Evolutionary conservation across 2,113 vertebrate species (phyloP), one percentile per base, ranked within the genome.

Genomic region (Cyphomyrus discorhynchus): DNA sequence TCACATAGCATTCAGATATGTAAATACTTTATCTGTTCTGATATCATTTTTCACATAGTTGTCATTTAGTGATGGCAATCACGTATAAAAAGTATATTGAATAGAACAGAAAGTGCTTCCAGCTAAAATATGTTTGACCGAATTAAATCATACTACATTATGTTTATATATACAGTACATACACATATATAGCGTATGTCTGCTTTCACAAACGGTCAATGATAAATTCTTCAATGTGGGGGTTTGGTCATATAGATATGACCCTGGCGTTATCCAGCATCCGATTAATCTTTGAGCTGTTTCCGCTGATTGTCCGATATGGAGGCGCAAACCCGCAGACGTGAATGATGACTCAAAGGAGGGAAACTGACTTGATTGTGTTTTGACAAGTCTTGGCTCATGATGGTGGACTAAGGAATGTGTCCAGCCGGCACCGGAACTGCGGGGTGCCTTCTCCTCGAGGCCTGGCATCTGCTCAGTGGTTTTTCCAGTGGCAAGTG

Each of bases 371-470:
- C 24, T 24, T 47, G 80, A 84, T 89, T 84, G 11, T 86, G 89
- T 58, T 89, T 85, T 89, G 89, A 85, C 89, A 89, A 45, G 39
- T 45, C 89, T 31, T 62, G 80, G 80, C 82, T 45, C 13, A 11
- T 9, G 24, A 45, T 3, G 2, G 77, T 56, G 9, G 39, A 42
- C 3, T 19, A 56, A 83, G 53, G 82, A 84, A 89, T n/a, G 88
- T 42, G 10, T 58, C 53, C 21, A 56, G 70, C 35, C 50, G 17
- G 62, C 24, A 8, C 3, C 10, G 10, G 27, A 85, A 42, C 82
- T 27, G 89, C 42, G 2, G 82, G 89, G 9, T 5, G 17, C 45
- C 80, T 42, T 17, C 7, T 82, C 82, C 39, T 45, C 24, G 2
- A 35, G 89, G 45, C 31, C 39, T 86, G 89, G 86, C 82, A 66